Base-by-base conservation (phyloP, 2,797 vertebrate species). In the Pseudomugil gertrudae region DNA sequence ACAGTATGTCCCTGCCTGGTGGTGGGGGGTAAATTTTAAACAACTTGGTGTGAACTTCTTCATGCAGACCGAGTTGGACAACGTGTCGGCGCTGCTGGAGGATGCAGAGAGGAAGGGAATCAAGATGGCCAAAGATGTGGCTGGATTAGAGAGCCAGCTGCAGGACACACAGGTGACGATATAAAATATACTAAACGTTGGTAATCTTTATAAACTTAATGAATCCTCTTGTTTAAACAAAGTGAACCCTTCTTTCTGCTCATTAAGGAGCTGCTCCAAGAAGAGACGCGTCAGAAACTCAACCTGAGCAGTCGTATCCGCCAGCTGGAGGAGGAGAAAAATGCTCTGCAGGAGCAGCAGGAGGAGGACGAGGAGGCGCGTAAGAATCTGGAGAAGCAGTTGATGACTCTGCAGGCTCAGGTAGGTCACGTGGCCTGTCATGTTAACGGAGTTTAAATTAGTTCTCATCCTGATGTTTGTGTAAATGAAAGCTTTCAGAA, bases 291-390 rank as follows among this genome's bases (percentile, higher is more conserved):
- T 19, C 98, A 99, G 87, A 99, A 99, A 62, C 93, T 99, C 27
- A 97, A 98, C 91, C 92, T 98, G 63, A 98, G 97, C 93, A 94
- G 95, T 67, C 94, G 96, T 9, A 95, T 98, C 23, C 95, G 98
- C 27, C 97, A 98, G 91, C 93, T 99, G 80, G 98, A 99, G 54
- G 98, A 99, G 69, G 98, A 99, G 83, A 98, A 96, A 90, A 96
- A 88, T 79, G 87, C 93, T 63, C 91, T 99, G 47, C 96, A 96
- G 63, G 98, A 99, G 88, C 97, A 98, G 90, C 98, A 98, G 89
- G 98, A 99, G 81, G 98, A 99, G 74, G 98, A 99, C 1, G 98
- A 99, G 71, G 97, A 96, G 83, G 94, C 95, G 0, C 94, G 96
- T 52, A 97, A 95, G 84, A 97, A 94, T 83, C 87, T 98, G 89